Evolutionary conservation across 2,797 vertebrate species (phyloP), one percentile per base, ranked within the genome.

Genomic region (Poecilia gillii): DNA sequence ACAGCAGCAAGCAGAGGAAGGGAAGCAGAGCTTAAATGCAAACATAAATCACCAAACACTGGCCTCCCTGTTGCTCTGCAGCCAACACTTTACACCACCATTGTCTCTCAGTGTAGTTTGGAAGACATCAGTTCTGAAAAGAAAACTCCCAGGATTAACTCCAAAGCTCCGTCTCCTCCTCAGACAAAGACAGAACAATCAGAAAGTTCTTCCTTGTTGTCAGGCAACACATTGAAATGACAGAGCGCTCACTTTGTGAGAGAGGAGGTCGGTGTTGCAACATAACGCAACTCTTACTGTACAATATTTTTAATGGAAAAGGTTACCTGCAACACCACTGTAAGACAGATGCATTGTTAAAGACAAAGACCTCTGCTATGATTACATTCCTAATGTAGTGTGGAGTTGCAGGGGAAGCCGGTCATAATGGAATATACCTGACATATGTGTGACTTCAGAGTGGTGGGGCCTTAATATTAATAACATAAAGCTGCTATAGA

Each of bases 221-320:
- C 84, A 82, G 78, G 20, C 75, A 80, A 25, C 81, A 84, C 23
- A 82, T 80, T 84, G 53, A 80, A 86, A 87, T 77, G 79, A 46
- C 74, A 73, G 79, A 87, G 84, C 72, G 64, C 43, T 80, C 23
- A 8, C 72, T 78, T 82, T 80, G 41, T 91, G 84, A 89, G 81
- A 83, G 88, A 89, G 83, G 88, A 90, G 90, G 91, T 92, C 84
- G 79, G 75, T 79, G 80, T 87, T 28, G 80, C 87, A 88, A 88
- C 87, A 85, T 81, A 84, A 77, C 80, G 86, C 85, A 88, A 89
- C 82, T 87, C 80, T 64, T 83, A 66, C 76, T 81, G 49, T 43
- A 68, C 90, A 86, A 76, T 75, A 66, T 81, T 84, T 88, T 80
- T 76, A 64, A 84, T 83, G 81, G 81, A 88, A 81, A 74, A 76